These are phyloP conservation scores for Halictus rubicundus DNA, from an alignment of 1,140 invertebrate genomes.

Conservation along the genomic window DNA sequence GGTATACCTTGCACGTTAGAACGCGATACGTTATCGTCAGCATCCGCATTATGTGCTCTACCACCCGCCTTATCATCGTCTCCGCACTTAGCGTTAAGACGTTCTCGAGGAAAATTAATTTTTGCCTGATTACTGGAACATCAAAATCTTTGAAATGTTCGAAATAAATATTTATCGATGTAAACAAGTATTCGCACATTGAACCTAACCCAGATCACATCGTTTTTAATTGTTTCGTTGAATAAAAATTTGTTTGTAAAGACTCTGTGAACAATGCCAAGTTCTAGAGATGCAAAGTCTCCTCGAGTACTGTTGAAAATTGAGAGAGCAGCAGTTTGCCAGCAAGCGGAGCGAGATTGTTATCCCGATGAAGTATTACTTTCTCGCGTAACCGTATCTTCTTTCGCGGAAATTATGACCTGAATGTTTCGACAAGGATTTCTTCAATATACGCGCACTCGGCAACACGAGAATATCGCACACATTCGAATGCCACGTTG, in stretches of 20 bases:
- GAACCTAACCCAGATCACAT: too few species aligned
- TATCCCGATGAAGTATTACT: not conserved
- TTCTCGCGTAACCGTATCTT: not conserved
- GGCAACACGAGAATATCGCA: conserved; percentile 19
- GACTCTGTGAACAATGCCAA: too few species aligned
- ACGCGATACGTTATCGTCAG: conserved; percentile 26
- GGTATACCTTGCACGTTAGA: conserved; percentile 11
- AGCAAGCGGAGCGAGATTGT: not conserved
- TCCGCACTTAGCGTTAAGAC: not conserved
- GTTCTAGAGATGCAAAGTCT: too few species aligned
- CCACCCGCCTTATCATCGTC: not conserved
- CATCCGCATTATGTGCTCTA: not conserved
- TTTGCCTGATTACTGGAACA: not conserved
- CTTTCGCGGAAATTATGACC: not conserved
- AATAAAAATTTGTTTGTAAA: too few species aligned
- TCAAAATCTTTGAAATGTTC: too few species aligned
- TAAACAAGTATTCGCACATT: too few species aligned
- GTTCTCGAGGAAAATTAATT: not conserved
- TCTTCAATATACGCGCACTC: not conserved
- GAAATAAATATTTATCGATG: too few species aligned
- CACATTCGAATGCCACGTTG: conserved; percentile 20
- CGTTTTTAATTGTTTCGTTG: too few species aligned
- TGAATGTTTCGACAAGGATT: not conserved
- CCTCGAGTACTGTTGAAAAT: too few species aligned
- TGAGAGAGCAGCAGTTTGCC: too few species aligned